Base-by-base conservation (phyloP, 2,113 vertebrate genomes). In the Ceuthmochares aereus region DNA sequence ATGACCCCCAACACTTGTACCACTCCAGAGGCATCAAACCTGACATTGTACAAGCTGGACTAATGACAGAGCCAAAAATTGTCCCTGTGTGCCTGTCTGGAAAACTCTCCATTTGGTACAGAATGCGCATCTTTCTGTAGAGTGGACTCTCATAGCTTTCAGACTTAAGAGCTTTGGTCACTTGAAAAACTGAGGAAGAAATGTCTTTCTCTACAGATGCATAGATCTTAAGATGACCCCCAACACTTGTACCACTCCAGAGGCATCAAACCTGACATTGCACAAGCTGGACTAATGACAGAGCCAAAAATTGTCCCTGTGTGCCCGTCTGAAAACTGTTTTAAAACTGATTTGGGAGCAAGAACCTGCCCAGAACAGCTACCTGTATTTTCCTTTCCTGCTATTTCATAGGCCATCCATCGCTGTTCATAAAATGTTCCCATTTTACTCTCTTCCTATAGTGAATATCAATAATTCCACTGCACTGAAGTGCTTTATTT, bases 71-170 rank as follows among this genome's bases (percentile, higher is more conserved):
- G 12, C 10, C 60, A 58, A 55, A 92, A 85, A 19, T 12, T 84
- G 27, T 42, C 73, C 37, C 17, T 68, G 23, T 0, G 0, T 52
- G 36, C 23, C 59, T 1, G 1, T 29, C 54, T 37, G 45, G 72
- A 77, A 89, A 75, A 59, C 11, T 37, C 56, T 56, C 36, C 4
- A 1, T n/a, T 58, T 43, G 37, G 27, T 56, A 19, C 55, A 51
- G 52, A 78, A 74, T 18, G 26, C 9, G 59, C 9, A 18, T 60
- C 47, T 54, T 45, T 34, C 56, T 56, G 20, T 49, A 55, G 49
- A 37, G 16, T 20, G 0, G 2, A 17, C 5, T 42, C 26, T 45
- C 27, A 14, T 3, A 6, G 21, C 40, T 84, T 91, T 72, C 23
- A 63, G 84, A 32, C 16, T 92, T 73, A 45, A 79, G 51, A 69